A percentile compares a stretch with the other conserved stretches of the same genome.
Evolutionary conservation across 2,888 invertebrate genomes (phyloP).

Genomic region (Diadegma fenestrale): DNA sequence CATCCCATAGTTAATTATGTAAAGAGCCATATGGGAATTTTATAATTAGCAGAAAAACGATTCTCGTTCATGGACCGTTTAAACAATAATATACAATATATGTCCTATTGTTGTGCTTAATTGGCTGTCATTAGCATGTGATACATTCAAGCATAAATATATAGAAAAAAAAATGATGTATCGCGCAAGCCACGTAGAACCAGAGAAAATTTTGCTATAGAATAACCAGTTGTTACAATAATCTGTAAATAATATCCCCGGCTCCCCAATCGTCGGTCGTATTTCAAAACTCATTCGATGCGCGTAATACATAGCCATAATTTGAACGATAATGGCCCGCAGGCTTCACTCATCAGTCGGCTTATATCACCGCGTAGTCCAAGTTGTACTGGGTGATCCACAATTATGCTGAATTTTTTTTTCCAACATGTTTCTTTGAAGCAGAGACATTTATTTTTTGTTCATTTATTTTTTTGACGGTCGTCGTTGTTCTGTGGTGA

Average conservation of each 20-base stretch:
- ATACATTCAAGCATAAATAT: background rate
- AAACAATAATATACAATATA: background rate
- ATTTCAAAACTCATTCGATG: conserved; percentile 51
- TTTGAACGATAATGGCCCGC: conserved; percentile 48
- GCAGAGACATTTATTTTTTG: background rate
- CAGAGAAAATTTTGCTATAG: conserved; percentile 19
- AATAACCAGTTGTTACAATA: conserved; percentile 1
- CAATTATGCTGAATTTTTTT: background rate
- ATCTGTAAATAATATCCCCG: conserved; percentile 3
- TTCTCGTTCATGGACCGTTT: conserved; percentile 7
- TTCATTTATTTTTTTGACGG: background rate
- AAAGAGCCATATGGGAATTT: conserved; percentile 17
- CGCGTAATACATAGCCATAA: conserved; percentile 53
- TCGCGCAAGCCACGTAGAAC: background rate
- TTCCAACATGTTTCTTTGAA: background rate
- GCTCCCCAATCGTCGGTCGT: background rate
- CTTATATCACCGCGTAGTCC: conserved; percentile 42
- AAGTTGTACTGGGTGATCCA: background rate
- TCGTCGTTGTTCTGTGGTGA: background rate
- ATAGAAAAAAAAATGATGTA: conserved; percentile 12
- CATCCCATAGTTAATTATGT: conserved; percentile 1
- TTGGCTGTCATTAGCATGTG: background rate
- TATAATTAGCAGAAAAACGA: background rate
- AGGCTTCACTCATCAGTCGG: conserved; percentile 64
- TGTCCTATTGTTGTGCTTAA: conserved; percentile 3